Base-by-base conservation (phyloP, 2,113 vertebrate genomes). In the Climacteris rufus region DNA sequence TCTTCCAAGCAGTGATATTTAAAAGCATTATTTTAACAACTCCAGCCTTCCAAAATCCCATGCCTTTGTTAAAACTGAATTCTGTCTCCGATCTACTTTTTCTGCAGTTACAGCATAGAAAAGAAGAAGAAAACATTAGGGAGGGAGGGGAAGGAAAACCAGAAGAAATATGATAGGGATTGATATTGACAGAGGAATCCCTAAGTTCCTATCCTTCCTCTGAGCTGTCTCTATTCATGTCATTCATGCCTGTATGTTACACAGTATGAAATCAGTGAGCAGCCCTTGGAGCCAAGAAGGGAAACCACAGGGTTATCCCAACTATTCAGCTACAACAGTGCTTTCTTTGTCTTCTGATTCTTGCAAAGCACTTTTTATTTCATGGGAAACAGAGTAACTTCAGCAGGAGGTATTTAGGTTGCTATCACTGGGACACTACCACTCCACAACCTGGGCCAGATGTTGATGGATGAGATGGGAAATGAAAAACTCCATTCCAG, bases 291-390 rank as follows among this genome's bases (percentile, higher is more conserved):
- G 49, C 33, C 69, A 84, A 85, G 81, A 81, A 87, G 37, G 40
- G n/a, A 87, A 94, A 82, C 52, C 57, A 60, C 8, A 30, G 19
- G 30, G 70, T 85, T 85, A 60, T 49, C 44, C n/a, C 71, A 83
- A 54, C 45, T 74, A 65, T 81, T 94, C 56, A 57, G 53, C 49
- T 72, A 56, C 30, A 68, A 79, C 56, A 83, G 45, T 19, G 14
- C 7, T 68, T 28, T 82, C 84, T 91, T 93, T 91, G 75, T 93
- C 66, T 94, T 91, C 74, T 37, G 25, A 60, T 49, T 71, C n/a
- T 37, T 39, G 47, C 47, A 64, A 78, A 90, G 63, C 21, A 28
- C 30, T 87, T 82, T 39, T 47, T 42, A 75, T 70, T 89, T 89
- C 39, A 54, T 50, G 44, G 61, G 70, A 94, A 94, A 69, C 22